Percentiles rank a stretch among this genome's conserved stretches.
phyloP scores from a whole-genome alignment of 92 coral and sea anemone genomes.

The Parazoanthus swiftii region DNA sequence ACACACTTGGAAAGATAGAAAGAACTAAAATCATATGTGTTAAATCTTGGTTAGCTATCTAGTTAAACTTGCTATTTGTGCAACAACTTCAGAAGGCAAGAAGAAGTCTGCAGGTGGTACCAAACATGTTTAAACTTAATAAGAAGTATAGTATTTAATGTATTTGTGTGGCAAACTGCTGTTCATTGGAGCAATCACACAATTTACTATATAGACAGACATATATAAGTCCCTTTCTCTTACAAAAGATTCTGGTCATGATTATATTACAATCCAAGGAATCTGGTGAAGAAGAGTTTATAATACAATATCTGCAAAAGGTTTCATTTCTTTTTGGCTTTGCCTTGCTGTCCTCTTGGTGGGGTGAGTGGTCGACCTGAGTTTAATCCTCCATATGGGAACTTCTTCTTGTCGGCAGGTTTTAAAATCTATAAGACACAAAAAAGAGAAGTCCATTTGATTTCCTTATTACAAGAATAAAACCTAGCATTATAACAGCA shows the following conservation, averaged over 20 bases:
- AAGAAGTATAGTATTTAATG: neutral
- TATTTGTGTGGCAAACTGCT: neutral
- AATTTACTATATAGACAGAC: neutral
- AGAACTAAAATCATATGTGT: neutral
- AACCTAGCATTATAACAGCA: no score
- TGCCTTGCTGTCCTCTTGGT: constrained; percentile 94
- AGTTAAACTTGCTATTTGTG: neutral
- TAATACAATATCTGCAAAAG: constrained; percentile 6
- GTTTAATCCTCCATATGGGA: constrained; percentile 94
- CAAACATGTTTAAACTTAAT: neutral
- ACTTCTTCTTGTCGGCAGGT: constrained; percentile 99
- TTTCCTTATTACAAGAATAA: no score
- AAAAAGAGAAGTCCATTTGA: no score
- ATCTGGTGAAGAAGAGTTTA: constrained; percentile 16
- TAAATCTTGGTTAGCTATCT: neutral
- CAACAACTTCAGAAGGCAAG: neutral
- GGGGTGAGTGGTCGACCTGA: constrained; percentile 98
- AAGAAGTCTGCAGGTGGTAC: neutral
- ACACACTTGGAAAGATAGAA: neutral
- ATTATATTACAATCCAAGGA: constrained; percentile 60
- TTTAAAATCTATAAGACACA: constrained; percentile 69
- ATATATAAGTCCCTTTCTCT: neutral
- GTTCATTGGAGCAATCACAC: constrained; percentile 8
- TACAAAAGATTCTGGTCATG: constrained; percentile 17
- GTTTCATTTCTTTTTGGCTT: constrained; percentile 80